Conservation (phyloP, 2,888 invertebrate genomes). For the Luffia ferchaultella region DNA sequence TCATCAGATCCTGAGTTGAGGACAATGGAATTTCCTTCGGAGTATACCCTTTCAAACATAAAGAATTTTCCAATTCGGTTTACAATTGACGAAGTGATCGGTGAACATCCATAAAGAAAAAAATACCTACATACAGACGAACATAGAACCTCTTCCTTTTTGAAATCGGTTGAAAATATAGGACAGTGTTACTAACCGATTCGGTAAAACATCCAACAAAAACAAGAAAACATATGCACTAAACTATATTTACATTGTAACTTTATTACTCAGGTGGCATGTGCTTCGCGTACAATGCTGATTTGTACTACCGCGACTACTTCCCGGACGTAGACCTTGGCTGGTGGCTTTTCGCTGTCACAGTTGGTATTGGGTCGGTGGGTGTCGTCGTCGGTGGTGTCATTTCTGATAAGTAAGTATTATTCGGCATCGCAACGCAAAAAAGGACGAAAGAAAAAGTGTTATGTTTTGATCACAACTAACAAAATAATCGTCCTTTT, state of each 20-base stretch:
- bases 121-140: not conserved
- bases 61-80: not conserved
- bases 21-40: no score
- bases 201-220: no score
- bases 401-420: slow-evolving; percentile 76
- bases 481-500: no score
- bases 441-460: no score
- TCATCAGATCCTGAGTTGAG: no score
- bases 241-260: no score
- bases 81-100: no score
- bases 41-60: not conserved
- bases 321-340: slow-evolving; percentile 90
- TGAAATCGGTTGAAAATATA: no score
- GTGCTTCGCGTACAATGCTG: slow-evolving; percentile 92
- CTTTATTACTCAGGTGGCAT: slow-evolving; percentile 90
- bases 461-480: no score
- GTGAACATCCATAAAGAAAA: not conserved
- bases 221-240: no score
- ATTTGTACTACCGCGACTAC: slow-evolving; percentile 86
- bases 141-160: no score
- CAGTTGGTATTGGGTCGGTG: slow-evolving; percentile 84
- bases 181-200: no score
- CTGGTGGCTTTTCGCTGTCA: slow-evolving; percentile 90
- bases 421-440: not conserved
- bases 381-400: slow-evolving; percentile 77